A percentile compares a stretch with the other conserved stretches of the same genome.
These are phyloP conservation scores for Hydrochoerus hydrochaeris DNA, from an alignment of 2,113 vertebrate species.

Conservation along the genomic window DNA sequence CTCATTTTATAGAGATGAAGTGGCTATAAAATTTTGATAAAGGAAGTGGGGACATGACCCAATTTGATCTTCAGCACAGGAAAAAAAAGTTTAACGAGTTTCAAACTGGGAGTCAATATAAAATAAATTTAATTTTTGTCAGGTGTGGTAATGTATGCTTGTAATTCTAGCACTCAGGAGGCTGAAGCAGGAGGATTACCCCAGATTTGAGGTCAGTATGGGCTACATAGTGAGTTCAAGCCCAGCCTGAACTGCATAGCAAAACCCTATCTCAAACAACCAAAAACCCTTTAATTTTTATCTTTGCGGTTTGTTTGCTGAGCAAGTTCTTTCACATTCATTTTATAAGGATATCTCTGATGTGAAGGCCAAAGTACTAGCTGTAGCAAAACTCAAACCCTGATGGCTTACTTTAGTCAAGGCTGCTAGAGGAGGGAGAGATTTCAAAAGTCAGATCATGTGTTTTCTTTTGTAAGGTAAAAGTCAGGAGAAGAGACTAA, in stretches of 20 bases:
- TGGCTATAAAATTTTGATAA: neutral
- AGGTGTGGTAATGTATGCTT: neutral
- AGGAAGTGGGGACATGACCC: neutral
- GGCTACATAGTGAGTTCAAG: neutral
- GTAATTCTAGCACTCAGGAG: neutral
- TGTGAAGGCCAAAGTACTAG: slow-evolving; percentile 15
- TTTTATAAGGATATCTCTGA: neutral
- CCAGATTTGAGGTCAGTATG: neutral
- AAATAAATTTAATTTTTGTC: slow-evolving; percentile 21
- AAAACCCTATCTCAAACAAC: neutral
- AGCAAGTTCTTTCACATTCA: neutral
- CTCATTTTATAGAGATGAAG: slow-evolving; percentile 22
- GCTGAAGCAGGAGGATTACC: neutral
- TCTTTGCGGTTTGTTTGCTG: neutral
- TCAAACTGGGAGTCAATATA: slow-evolving; percentile 34
- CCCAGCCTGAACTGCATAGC: neutral
- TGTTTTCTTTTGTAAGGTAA: slow-evolving; percentile 59
- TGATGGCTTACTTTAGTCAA: neutral
- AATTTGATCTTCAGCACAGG: neutral
- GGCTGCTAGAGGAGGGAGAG: neutral
- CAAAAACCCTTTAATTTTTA: neutral
- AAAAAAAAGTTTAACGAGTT: slow-evolving; percentile 36
- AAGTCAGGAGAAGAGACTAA: slow-evolving; percentile 8
- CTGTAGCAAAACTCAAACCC: slow-evolving; percentile 24
- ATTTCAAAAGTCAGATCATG: slow-evolving; percentile 35